Percentiles rank a stretch among this genome's conserved stretches.
Conservation (phyloP, 1,140 invertebrate species). For the Brachionus plicatilis region DNA sequence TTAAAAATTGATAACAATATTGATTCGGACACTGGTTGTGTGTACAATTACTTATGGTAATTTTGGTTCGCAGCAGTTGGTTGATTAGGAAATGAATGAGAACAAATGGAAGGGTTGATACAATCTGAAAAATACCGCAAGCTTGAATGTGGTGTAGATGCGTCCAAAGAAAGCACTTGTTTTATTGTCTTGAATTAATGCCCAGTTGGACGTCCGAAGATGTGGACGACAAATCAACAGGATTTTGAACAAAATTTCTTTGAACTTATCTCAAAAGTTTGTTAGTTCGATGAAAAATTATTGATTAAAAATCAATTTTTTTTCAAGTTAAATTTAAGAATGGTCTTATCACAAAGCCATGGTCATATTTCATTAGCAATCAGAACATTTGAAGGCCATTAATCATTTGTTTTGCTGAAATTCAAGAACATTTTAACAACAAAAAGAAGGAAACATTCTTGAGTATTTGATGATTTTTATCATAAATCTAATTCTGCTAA, state of each 20-base stretch:
- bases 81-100: background rate
- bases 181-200: background rate
- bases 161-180: constrained; percentile 27
- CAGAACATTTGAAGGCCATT: constrained; percentile 29
- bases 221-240: constrained; percentile 9
- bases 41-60: background rate
- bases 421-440: constrained; percentile 23
- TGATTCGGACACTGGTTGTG: background rate
- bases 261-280: constrained; percentile 31
- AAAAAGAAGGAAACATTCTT: constrained; percentile 20
- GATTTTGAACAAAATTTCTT: constrained; percentile 22
- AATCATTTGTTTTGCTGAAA: constrained; percentile 23
- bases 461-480: constrained; percentile 34
- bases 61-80: constrained; percentile 1
- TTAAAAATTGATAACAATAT: constrained; percentile 1
- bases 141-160: background rate
- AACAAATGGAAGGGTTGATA: background rate
- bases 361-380: constrained; percentile 33
- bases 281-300: background rate
- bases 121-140: constrained; percentile 15
- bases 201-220: background rate
- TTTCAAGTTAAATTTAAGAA: constrained; percentile 7
- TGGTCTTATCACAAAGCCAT: constrained; percentile 17
- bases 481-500: constrained; percentile 34
- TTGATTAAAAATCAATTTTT: constrained; percentile 39